A percentile compares a stretch with the other conserved stretches of the same genome.
phyloP scores from a whole-genome alignment of 2,888 invertebrate genomes.

The Tetheella fluctuosa region DNA sequence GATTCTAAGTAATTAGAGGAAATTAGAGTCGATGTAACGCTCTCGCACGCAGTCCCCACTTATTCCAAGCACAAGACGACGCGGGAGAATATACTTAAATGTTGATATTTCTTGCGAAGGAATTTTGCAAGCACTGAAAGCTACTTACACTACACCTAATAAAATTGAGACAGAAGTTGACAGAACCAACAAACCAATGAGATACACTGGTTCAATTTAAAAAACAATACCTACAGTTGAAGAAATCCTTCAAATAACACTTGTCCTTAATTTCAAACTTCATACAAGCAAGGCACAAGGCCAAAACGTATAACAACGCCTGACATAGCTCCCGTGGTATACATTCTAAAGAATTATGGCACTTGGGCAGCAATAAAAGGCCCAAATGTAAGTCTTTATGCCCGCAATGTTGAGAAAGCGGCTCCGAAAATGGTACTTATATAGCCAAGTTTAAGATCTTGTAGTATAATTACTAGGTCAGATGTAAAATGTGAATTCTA shows the following conservation, averaged over 20 bases:
- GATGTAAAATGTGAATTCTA: background rate
- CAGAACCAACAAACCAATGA: too few relatives aligned
- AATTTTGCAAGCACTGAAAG: too few relatives aligned
- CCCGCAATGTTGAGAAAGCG: background rate
- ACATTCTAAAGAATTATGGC: background rate
- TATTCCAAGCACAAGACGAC: background rate
- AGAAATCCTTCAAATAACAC: too few relatives aligned
- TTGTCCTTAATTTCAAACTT: too few relatives aligned
- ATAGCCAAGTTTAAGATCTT: background rate
- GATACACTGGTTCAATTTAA: too few relatives aligned
- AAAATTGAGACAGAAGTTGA: too few relatives aligned
- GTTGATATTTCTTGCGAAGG: too few relatives aligned
- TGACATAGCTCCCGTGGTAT: background rate
- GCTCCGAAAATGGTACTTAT: background rate
- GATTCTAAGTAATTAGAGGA: conserved; percentile 39
- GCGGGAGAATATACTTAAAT: too few relatives aligned
- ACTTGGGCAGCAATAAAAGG: background rate
- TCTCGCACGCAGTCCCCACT: background rate
- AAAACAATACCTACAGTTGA: too few relatives aligned
- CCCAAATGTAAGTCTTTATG: conserved; percentile 5
- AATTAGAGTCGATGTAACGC: background rate
- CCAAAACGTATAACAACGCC: background rate
- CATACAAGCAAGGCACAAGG: background rate
- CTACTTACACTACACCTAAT: too few relatives aligned
- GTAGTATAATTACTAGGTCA: background rate